These are phyloP conservation scores for Netelia fuscicornis DNA, from an alignment of 2,888 invertebrate genomes.

Conservation along the genomic window DNA sequence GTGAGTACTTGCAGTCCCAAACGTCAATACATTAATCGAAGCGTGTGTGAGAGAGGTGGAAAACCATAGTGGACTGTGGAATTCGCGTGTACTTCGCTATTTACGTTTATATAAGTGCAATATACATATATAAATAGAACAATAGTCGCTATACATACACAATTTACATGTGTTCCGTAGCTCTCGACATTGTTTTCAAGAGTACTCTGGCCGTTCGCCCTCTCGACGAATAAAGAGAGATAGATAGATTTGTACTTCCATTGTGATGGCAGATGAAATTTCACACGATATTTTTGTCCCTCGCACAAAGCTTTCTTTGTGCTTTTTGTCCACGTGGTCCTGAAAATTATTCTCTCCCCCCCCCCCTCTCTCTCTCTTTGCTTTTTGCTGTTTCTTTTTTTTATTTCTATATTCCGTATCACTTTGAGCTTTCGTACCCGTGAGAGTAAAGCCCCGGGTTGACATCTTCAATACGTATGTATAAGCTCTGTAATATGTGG, in stretches of 20 bases:
- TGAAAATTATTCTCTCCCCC: slow-evolving; percentile 23
- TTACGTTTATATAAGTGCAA: background rate
- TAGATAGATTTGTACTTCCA: background rate
- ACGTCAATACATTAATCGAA: background rate
- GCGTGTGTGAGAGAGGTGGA: background rate
- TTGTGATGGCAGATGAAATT: slow-evolving; percentile 16
- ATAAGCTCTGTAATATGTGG: slow-evolving; percentile 15
- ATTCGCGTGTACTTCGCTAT: background rate
- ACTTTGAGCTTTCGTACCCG: background rate
- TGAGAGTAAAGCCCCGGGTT: background rate
- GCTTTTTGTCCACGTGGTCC: background rate
- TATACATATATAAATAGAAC: background rate
- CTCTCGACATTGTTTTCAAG: slow-evolving; percentile 28
- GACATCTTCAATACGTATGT: background rate
- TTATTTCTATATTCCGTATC: background rate
- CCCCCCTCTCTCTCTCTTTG: background rate
- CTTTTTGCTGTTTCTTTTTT: slow-evolving; percentile 1
- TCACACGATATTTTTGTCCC: slow-evolving; percentile 27
- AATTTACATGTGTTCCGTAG: background rate
- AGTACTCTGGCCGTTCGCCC: slow-evolving; percentile 9
- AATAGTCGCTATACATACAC: no score
- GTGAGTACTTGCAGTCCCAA: background rate
- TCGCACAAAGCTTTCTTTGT: background rate
- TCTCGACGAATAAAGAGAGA: background rate
- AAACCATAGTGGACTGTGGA: background rate